Conservation (phyloP, 2,797 vertebrate species). For the Sebastes cheni region DNA sequence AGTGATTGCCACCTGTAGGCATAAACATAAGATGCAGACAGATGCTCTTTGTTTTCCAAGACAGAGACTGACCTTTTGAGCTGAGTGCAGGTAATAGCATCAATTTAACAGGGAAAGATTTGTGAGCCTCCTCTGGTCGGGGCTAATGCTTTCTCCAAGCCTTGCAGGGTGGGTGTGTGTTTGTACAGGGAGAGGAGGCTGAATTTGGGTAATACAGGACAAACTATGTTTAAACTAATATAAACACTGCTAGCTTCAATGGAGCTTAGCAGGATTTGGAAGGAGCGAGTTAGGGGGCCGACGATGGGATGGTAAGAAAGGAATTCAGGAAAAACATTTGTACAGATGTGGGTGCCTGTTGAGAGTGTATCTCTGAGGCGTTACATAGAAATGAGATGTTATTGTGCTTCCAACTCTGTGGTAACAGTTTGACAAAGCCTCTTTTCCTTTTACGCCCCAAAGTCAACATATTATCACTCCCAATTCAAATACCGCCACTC, state of each 20-base stretch:
- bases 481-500: too few relatives aligned
- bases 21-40: conserved; percentile 54
- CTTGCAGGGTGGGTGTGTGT: conserved; percentile 10
- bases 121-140: conserved; percentile 32
- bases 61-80: conserved; percentile 66
- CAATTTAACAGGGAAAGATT: conserved; percentile 57
- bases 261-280: conserved; percentile 34
- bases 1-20: conserved; percentile 38
- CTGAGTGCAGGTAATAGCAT: conserved; percentile 67
- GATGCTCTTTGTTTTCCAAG: conserved; percentile 64
- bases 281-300: neutral
- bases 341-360: conserved; percentile 61
- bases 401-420: neutral
- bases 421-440: neutral
- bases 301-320: neutral
- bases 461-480: too few relatives aligned
- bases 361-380: conserved; percentile 8
- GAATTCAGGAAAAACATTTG: conserved; percentile 59
- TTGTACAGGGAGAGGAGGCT: neutral
- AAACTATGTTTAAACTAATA: conserved; percentile 54
- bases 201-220: conserved; percentile 25
- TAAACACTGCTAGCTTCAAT: conserved; percentile 35
- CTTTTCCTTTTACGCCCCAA: too few relatives aligned
- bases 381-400: too few relatives aligned
- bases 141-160: conserved; percentile 34